Base-by-base conservation (phyloP, 2,113 vertebrate genomes). In the Serinus canaria region DNA sequence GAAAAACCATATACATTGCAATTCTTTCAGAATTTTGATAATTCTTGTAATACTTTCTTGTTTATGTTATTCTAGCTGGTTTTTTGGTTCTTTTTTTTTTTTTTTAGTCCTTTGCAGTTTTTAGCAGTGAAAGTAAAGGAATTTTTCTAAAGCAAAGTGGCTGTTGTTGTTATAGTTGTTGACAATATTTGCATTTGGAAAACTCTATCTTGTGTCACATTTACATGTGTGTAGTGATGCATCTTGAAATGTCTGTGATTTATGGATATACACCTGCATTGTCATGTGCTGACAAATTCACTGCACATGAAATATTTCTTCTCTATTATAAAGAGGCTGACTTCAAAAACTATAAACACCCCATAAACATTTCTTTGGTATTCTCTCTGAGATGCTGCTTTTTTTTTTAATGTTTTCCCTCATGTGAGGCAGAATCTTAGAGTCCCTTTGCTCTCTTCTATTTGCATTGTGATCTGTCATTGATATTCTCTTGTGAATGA, bases 281-380 rank as follows among this genome's bases (percentile, higher is more conserved):
- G 6, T 72, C 52, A 62, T 27, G 10, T 66, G 33, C 55, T 85
- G 63, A 84, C 44, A 94, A 70, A 79, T 85, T 33, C 35, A 50
- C 22, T 69, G 39, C 53, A 66, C 25, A 62, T 62, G 59, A 89
- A 63, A 66, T 62, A 89, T 50, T 87, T 89, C 30, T 82, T 72
- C 37, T 50, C 13, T 74, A 6, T 64, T 37, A 53, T 84, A 92
- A 87, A 81, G 37, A 28, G 13, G 2, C 15, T 87, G 69, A 73
- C 92, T 93, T 84, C 2, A 74, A 81, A 81, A 83, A 21, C 49
- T 60, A 8, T 84, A 73, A 94, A 93, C 62, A 63, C 3, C 22
- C 11, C 33, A 84, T 87, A 95, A 95, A 79, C n/a, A 31, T 85
- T 78, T 44, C 41, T 18, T 47, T 20, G 27, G n/a, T 85, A 89